Base-by-base conservation (phyloP, 2,888 invertebrate genomes). In the Sarcophaga rosellei region DNA sequence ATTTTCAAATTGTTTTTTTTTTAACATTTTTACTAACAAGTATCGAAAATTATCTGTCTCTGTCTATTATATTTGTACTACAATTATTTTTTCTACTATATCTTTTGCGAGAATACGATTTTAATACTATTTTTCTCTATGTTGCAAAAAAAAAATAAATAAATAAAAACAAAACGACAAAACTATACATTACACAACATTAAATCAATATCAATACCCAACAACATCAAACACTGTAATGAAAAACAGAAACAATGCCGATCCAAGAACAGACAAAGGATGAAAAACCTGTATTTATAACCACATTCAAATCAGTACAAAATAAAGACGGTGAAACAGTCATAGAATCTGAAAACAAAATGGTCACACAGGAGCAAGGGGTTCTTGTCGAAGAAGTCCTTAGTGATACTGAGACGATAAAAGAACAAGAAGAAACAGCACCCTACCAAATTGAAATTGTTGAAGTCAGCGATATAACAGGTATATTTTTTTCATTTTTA, bases 241-340 rank as follows among this genome's bases (percentile, higher is more conserved):
- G 81, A 92, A 90, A 89, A 90, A 92, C 91, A 81, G 90, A 90
- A 88, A 88, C 88, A 77, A 90, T 89, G 89, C 87, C 88, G 80
- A 88, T 89, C 83, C 88, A 88, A 23, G 89, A 91, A 89, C 88
- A 91, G 88, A 89, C 88, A 87, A 89, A 91, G 87, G 90, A 91
- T 89, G 92, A 93, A 91, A 92, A 92, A 88, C 92, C 93, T 84
- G 90, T 92, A 79, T 92, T 92, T 89, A 91, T 93, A 87, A 92
- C 91, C 88, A 92, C 93, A 88, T 94, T 94, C 88, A 93, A 93
- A 89, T 92, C 93, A 81, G 90, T 91, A 89, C 91, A 92, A 90
- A 91, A 91, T 82, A 92, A 93, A 87, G 91, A 92, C 78, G 92
- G 92, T 80, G 91, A 92, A 89, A 90, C 92, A 45, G 89, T 90